phyloP scores from a whole-genome alignment of 1,140 invertebrate genomes.

The Ylistrum balloti region DNA sequence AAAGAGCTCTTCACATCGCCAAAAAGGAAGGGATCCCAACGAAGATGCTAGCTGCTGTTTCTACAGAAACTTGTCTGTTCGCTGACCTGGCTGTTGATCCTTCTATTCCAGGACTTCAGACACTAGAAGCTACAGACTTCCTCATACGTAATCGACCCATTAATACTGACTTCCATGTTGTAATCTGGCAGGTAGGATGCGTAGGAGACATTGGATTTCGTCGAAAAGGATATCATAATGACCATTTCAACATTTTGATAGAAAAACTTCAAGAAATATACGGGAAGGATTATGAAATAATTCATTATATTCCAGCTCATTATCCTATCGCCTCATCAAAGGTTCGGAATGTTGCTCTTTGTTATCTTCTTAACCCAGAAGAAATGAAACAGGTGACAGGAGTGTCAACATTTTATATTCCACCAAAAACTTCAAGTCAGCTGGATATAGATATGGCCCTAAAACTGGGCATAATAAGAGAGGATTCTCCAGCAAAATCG shows the following conservation, averaged over 20 bases:
- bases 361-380: not conserved
- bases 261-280: constrained; percentile 5
- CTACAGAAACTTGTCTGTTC: not conserved
- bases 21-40: constrained; percentile 18
- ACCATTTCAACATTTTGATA: not conserved
- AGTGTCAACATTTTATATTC: not conserved
- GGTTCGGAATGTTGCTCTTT: not conserved
- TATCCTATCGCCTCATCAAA: not conserved
- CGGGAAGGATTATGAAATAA: not conserved
- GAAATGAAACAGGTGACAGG: not conserved
- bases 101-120: not conserved
- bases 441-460: not conserved
- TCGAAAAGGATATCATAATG: not conserved
- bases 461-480: not conserved
- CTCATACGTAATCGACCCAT: not conserved
- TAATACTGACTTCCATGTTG: not conserved
- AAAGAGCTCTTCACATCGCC: not conserved
- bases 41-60: not conserved
- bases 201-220: not conserved
- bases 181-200: not conserved
- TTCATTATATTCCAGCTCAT: not conserved
- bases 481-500: not conserved
- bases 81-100: not conserved
- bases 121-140: not conserved
- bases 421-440: not conserved